These are phyloP conservation scores for Lithodes maja DNA, from an alignment of 2,888 invertebrate genomes.

Conservation along the genomic window DNA sequence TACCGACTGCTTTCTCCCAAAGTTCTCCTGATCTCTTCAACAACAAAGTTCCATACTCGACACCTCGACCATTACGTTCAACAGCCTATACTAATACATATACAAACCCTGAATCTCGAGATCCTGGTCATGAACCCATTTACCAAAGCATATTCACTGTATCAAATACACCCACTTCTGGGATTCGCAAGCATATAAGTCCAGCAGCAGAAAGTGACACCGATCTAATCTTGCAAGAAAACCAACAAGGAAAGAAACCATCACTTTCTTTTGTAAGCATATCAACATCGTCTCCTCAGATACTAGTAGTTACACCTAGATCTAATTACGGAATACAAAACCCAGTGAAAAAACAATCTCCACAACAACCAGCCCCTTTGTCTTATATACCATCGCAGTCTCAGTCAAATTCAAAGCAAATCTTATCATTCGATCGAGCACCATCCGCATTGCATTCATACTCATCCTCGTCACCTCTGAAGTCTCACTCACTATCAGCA, in stretches of 20 bases:
- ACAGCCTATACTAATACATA: not conserved
- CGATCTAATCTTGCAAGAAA: not conserved
- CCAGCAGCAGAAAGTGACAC: not conserved
- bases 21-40: not conserved
- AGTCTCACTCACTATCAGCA: slow-evolving; percentile 11
- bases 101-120: not conserved
- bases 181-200: not conserved
- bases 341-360: not conserved
- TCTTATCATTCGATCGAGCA: not conserved
- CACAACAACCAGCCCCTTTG: too few species aligned
- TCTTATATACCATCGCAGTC: not conserved
- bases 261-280: not conserved
- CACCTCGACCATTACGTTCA: not conserved
- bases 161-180: not conserved
- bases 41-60: not conserved
- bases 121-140: not conserved
- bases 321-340: not conserved
- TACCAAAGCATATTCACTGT: not conserved
- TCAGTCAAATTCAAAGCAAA: slow-evolving; percentile 22
- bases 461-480: not conserved
- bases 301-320: not conserved
- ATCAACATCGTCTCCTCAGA: not conserved
- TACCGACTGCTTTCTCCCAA: not conserved
- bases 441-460: not conserved
- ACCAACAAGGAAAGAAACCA: not conserved